Evolutionary conservation across 2,888 invertebrate genomes (phyloP).

Genomic region (Copidosoma aretas): DNA sequence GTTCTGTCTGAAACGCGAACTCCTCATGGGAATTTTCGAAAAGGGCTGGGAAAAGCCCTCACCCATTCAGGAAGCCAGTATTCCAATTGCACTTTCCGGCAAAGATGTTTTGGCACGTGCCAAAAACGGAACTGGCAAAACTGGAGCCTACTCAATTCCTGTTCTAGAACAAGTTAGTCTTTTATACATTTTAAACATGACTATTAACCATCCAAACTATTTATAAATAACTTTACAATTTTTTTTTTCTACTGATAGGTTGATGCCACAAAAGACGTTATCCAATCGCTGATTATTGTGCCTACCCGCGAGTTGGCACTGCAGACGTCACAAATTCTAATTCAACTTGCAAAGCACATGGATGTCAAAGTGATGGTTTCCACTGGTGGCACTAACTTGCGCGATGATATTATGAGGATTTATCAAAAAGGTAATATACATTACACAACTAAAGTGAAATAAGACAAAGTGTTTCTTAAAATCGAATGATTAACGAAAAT

Average conservation of each 20-base stretch:
- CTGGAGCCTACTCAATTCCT: conserved; percentile 99
- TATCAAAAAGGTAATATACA: conserved; percentile 93
- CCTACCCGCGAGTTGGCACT: conserved; percentile 98
- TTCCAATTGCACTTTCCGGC: conserved; percentile 97
- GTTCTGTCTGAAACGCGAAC: conserved; percentile 95
- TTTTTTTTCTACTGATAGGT: conserved; percentile 61
- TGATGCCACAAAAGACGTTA: conserved; percentile 86
- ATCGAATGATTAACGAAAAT: neutral
- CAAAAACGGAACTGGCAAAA: conserved; percentile 99
- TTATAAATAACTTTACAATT: neutral
- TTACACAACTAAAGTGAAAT: neutral
- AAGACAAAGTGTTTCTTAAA: neutral
- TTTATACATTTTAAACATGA: conserved; percentile 25
- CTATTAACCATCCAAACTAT: no score
- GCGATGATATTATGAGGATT: conserved; percentile 99
- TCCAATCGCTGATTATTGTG: conserved; percentile 98
- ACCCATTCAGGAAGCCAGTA: conserved; percentile 99
- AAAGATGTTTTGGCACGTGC: conserved; percentile 98
- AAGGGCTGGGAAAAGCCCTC: conserved; percentile 99
- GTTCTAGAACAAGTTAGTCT: conserved; percentile 83
- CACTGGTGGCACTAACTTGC: conserved; percentile 96
- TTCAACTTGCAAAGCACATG: conserved; percentile 97
- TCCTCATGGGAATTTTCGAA: conserved; percentile 99
- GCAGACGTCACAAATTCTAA: conserved; percentile 99
- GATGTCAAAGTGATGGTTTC: conserved; percentile 99